Base-by-base conservation (phyloP, 2,797 vertebrate species). In the Zalophus californianus region DNA sequence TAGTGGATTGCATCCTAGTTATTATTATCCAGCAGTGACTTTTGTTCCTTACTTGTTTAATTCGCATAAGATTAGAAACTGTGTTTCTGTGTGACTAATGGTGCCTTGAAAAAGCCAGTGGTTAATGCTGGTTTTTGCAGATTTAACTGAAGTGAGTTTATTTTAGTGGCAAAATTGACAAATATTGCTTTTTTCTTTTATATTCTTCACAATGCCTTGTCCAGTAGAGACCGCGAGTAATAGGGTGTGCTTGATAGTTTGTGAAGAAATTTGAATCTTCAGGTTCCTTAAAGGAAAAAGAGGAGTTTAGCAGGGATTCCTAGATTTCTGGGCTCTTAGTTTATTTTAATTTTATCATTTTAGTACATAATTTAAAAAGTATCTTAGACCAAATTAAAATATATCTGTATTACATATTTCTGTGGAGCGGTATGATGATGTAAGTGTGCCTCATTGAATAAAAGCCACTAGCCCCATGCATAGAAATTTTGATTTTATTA, bases 21-120 rank as follows among this genome's bases (percentile, higher is more conserved):
- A 87, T 54, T 79, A 89, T 82, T 86, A 44, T 48, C 38, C 23
- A 48, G 0, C 7, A 23, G n/a, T 95, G 86, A 89, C 32, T 96
- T 91, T 78, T 93, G 18, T 93, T 86, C 38, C 38, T 60, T 70
- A 11, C 25, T 41, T 82, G 52, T 82, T 82, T 68, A 73, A 62
- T 87, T 89, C 92, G 84, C 77, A 75, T 66, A 48, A 82, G 32
- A 58, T 96, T 86, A 60, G 90, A 88, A 75, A 91, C 44, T 64
- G 3, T 85, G 5, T 85, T 94, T 92, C 64, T 66, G 82, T 91
- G 82, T 84, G 87, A 93, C 68, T 83, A 35, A 35, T 62, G 32
- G 32, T 66, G 4, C 20, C 41, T 41, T 60, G 29, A 90, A 48
- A 86, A 91, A 82, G 50, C 23, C 38, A 21, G 10, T 32, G 32